Base-by-base conservation (phyloP, 2,888 invertebrate genomes). In the Chrysomela aeneicollis region DNA sequence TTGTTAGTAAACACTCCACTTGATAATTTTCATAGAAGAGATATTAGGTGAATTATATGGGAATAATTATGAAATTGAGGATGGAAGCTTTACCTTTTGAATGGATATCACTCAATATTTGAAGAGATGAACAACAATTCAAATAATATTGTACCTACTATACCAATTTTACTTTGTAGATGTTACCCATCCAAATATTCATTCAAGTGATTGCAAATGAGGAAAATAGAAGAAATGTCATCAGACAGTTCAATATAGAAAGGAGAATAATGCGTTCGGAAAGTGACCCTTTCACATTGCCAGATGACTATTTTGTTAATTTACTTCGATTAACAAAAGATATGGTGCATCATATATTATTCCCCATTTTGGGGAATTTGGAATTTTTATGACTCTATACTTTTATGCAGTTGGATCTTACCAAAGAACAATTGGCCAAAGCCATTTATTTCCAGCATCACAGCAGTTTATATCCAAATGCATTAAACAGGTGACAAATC, bases 341-440 rank as follows among this genome's bases (percentile, higher is more conserved):
- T 37, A 63, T 63, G 60, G 63, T 63, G 12, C 59, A 30, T 37
- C 54, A n/a, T n/a, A n/a, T n/a, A n/a, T n/a, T n/a, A 60, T 62
- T 17, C 17, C 49, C 9, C 49, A 17, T n/a, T n/a, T n/a, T n/a
- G n/a, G n/a, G n/a, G n/a, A n/a, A n/a, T n/a, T n/a, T n/a, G 17
- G 49, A 49, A 49, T 68, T 42, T 64, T 64, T 54, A 49, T 61
- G 30, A 54, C 59, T 17, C 50, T 69, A 26, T 47, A 62, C 50
- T 69, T 69, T 62, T 67, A 61, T 58, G 69, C 67, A 8, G 67
- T 67, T 19, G 67, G 67, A 3, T 69, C 66, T 10, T 66, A 67
- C 50, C 69, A 67, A 49, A 49, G 42, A 52, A 15, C 62, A 12
- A 22, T 65, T 51, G 57, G 65, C 22, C 51, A 65, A 15, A 51